Base-by-base conservation (phyloP, 2,113 vertebrate genomes). In the Sporophila hypoxantha region DNA sequence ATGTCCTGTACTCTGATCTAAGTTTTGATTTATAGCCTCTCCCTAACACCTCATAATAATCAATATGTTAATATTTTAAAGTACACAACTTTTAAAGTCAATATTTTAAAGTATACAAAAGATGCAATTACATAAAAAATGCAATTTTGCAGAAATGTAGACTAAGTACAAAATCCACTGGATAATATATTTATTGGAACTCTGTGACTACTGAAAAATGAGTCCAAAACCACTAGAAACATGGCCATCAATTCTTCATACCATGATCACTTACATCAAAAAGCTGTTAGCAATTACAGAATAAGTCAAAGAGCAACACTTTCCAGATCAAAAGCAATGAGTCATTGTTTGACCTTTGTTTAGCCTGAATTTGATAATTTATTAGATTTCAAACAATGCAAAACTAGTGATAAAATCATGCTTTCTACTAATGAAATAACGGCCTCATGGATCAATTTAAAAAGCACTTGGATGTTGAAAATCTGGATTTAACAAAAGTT, bases 311-410 rank as follows among this genome's bases (percentile, higher is more conserved):
- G 87, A 92, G 56, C 30, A 93, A 60, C 39, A 34, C 84, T 91
- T 80, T 57, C 61, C 22, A 34, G n/a, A 76, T 87, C 64, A 77
- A 74, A 91, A 93, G 30, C 52, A 73, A 76, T 92, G 91, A 87
- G 59, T 94, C 86, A 94, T 71, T 91, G n/a, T 94, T 68, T 94
- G 91, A 82, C 81, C 90, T 83, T 79, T 86, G 44, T 87, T 92
- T 88, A 85, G 30, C 39, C 36, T 78, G 59, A 81, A 86, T 88
- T 91, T 70, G 85, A 49, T 76, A 85, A 91, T 29, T 90, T 76
- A 61, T 6, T 64, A 82, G 39, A 39, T 87, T 95, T 92, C 73
- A 88, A 87, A 53, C 49, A 77, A 52, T 74, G 53, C 64, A 87
- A 92, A 93, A 84, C 49, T 74, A 30, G 12, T 46, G 27, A 76